Base-by-base conservation (phyloP, 2,888 invertebrate genomes). In the Ferdinandea cuprea region DNA sequence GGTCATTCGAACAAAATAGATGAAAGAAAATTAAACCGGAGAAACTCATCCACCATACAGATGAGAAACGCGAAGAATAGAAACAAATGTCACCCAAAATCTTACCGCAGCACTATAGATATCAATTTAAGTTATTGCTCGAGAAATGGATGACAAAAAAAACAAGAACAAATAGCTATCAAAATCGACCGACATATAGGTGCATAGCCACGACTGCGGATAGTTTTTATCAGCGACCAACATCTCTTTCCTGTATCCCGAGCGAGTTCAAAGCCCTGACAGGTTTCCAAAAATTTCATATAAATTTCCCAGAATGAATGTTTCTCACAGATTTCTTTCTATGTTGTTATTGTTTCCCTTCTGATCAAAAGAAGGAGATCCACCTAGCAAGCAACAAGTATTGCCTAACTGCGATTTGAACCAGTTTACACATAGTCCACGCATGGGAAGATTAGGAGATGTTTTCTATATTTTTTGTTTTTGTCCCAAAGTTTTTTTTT, bases 241-340 rank as follows among this genome's bases (percentile, higher is more conserved):
- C 58, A 83, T 83, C 78, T 83, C 78, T 76, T 78, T 78, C 73
- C 68, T 69, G 59, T 63, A 48, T 76, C 80, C 73, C 79, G 79
- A 37, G 59, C 52, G 84, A 65, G 84, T 84, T 79, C 79, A 84
- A 84, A 79, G 84, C 84, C 84, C 84, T 78, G 84, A 79, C 79
- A 84, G 84, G 84, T 79, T 84, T 84, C 84, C 79, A 35, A 84
- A 84, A 84, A 84, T 84, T 84, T 84, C 79, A 73, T 79, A 79
- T 84, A 84, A 84, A 84, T 84, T 84, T 84, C 84, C 84, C 84
- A 79, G 84, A 84, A 84, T 74, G 59, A 79, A 79, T 84, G 79
- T 84, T 84, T 84, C 84, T 84, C 84, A 84, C 74, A 58, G 79
- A 83, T 72, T 71, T 52, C 42, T 72, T 42, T 11, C 8, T 40